phyloP scores from a whole-genome alignment of 2,888 invertebrate genomes.

The Sinopyrophorus schimmeli region DNA sequence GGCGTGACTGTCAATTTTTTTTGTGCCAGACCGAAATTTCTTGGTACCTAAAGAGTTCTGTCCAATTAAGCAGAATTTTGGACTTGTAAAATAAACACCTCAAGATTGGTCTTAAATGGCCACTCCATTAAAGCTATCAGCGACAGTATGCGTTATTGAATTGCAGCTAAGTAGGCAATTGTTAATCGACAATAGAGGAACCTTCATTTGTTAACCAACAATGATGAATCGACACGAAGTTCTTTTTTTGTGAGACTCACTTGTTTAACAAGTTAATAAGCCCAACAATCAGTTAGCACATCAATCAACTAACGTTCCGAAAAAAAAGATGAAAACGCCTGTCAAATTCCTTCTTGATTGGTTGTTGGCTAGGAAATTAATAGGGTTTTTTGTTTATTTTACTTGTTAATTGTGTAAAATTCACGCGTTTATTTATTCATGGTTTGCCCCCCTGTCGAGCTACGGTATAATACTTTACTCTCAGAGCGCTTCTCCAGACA shows the following conservation, averaged over 20 bases:
- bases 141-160: slow-evolving; percentile 42
- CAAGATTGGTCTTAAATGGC: slow-evolving; percentile 37
- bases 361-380: slow-evolving; percentile 55
- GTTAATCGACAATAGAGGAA: slow-evolving; percentile 50
- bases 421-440: slow-evolving; percentile 59
- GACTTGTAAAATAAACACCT: slow-evolving; percentile 35
- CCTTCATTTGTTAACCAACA: slow-evolving; percentile 50
- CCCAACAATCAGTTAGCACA: slow-evolving; percentile 55
- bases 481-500: slow-evolving; percentile 46
- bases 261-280: slow-evolving; percentile 57
- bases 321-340: slow-evolving; percentile 38
- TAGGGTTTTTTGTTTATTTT: slow-evolving; percentile 56
- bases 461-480: slow-evolving; percentile 53
- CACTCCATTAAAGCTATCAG: slow-evolving; percentile 44
- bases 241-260: slow-evolving; percentile 43
- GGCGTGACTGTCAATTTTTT: slow-evolving; percentile 36
- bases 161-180: slow-evolving; percentile 49
- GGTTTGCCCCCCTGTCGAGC: slow-evolving; percentile 53
- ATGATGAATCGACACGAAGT: slow-evolving; percentile 49
- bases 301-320: slow-evolving; percentile 49
- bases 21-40: slow-evolving; percentile 23
- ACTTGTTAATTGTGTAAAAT: slow-evolving; percentile 59
- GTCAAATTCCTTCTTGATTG: slow-evolving; percentile 55
- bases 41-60: slow-evolving; percentile 34
- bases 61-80: slow-evolving; percentile 43